Conservation (phyloP, 1,140 invertebrate species). For the Meloidogyne floridensis region DNA sequence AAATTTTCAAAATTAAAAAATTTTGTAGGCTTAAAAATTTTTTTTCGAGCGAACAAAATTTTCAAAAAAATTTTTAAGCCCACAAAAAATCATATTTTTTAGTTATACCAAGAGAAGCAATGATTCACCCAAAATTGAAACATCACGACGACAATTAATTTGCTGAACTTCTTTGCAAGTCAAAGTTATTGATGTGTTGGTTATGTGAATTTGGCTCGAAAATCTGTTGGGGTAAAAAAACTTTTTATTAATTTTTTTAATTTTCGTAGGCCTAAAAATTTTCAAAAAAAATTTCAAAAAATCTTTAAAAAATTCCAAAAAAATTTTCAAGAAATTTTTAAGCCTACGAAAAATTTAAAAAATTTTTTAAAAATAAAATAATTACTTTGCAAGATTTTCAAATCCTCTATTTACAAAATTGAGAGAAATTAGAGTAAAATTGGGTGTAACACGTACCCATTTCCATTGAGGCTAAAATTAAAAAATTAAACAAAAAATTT, state of each 20-base stretch:
- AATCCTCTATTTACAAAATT: slow-evolving; percentile 37
- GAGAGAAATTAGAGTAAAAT: slow-evolving; percentile 44
- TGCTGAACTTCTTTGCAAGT: slow-evolving; percentile 43
- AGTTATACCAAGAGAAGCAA: slow-evolving; percentile 35
- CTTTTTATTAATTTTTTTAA: neutral
- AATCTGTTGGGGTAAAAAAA: slow-evolving; percentile 29
- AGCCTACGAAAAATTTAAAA: too few relatives aligned
- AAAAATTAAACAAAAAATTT: too few relatives aligned
- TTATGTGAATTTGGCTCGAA: slow-evolving; percentile 42
- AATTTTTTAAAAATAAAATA: neutral
- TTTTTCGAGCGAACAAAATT: too few relatives aligned
- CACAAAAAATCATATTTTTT: too few relatives aligned
- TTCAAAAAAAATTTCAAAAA: neutral
- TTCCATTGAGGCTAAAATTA: slow-evolving; percentile 51
- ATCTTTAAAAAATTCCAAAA: slow-evolving; percentile 25
- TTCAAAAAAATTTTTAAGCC: too few relatives aligned
- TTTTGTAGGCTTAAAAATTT: too few relatives aligned
- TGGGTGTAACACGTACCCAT: slow-evolving; percentile 46
- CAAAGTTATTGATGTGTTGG: slow-evolving; percentile 33
- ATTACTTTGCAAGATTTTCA: slow-evolving; percentile 47
- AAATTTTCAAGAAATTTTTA: too few relatives aligned
- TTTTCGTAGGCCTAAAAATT: too few relatives aligned
- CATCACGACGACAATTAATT: slow-evolving; percentile 45
- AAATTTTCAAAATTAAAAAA: neutral
- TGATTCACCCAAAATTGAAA: slow-evolving; percentile 36